Evolutionary conservation across 2,888 invertebrate species (phyloP).

Genomic region (Dryadula phaetusa): DNA sequence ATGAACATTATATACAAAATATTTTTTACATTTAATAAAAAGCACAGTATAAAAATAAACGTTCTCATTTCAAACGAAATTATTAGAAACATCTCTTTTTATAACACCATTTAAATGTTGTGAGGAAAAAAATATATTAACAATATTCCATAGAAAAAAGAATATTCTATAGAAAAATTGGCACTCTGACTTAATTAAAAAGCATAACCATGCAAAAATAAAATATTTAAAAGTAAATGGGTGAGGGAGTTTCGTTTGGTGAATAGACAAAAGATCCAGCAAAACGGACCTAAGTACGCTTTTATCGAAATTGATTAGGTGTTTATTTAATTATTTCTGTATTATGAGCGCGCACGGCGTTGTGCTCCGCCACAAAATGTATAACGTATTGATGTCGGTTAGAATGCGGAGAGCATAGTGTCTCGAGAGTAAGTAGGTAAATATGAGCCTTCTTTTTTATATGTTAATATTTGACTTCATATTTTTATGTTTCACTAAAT

Average conservation of each 20-base stretch:
- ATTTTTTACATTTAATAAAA: background rate
- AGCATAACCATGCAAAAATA: conserved; percentile 35
- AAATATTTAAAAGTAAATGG: conserved; percentile 23
- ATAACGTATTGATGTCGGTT: too few species aligned
- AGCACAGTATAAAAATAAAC: conserved; percentile 1
- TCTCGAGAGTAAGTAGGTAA: too few species aligned
- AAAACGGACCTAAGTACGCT: background rate
- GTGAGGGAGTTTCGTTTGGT: conserved; percentile 63
- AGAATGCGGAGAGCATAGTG: too few species aligned
- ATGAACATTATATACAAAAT: background rate
- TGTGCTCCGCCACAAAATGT: too few species aligned
- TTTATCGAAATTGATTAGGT: background rate
- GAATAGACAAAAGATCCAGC: conserved; percentile 51
- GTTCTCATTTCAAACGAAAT: background rate
- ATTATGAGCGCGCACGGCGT: too few species aligned
- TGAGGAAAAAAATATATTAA: conserved; percentile 28
- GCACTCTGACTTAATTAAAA: conserved; percentile 31
- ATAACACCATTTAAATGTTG: background rate
- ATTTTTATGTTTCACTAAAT: too few species aligned
- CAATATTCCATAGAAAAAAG: conserved; percentile 31
- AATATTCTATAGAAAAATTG: conserved; percentile 31
- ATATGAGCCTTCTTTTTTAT: too few species aligned
- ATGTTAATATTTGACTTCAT: too few species aligned
- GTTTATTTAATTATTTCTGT: too few species aligned
- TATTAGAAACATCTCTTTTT: background rate